Evolutionary conservation across 2,113 vertebrate species (phyloP).

Genomic region (Tachysurus fulvidraco): DNA sequence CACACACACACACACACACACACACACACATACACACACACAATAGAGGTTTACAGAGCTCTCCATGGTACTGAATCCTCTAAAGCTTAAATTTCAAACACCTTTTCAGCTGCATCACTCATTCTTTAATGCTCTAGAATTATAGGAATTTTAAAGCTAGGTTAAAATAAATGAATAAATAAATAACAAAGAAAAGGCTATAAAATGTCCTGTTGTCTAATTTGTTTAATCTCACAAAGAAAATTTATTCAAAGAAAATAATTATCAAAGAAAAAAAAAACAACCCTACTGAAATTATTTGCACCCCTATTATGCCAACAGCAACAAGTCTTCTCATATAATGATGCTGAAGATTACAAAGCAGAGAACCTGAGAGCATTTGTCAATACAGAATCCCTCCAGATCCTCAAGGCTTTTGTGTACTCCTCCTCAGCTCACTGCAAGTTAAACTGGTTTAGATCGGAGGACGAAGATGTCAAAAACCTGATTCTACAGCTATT

Average conservation of each 20-base stretch:
- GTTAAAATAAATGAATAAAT: too few species aligned
- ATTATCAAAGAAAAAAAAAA: too few species aligned
- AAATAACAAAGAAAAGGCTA: background rate
- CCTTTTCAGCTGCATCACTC: background rate
- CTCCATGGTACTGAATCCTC: slow-evolving; percentile 47
- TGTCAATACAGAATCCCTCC: background rate
- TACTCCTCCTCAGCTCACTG: background rate
- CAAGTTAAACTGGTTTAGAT: background rate
- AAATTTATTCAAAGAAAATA: background rate
- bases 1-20: background rate
- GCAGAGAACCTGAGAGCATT: background rate
- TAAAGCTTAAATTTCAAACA: background rate
- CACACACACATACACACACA: background rate
- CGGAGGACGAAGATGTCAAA: background rate
- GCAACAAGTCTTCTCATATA: background rate
- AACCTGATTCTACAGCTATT: background rate
- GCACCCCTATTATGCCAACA: background rate
- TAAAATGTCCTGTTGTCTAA: background rate
- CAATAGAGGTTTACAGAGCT: slow-evolving; percentile 10
- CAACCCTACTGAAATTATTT: too few species aligned
- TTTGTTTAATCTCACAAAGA: background rate
- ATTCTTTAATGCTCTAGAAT: background rate
- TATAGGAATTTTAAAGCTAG: background rate
- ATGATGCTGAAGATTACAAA: background rate
- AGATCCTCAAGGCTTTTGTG: background rate